phyloP scores from a whole-genome alignment of 37 sponge, comb jelly and placozoan species.

The Diacarnus erythraeanus region DNA sequence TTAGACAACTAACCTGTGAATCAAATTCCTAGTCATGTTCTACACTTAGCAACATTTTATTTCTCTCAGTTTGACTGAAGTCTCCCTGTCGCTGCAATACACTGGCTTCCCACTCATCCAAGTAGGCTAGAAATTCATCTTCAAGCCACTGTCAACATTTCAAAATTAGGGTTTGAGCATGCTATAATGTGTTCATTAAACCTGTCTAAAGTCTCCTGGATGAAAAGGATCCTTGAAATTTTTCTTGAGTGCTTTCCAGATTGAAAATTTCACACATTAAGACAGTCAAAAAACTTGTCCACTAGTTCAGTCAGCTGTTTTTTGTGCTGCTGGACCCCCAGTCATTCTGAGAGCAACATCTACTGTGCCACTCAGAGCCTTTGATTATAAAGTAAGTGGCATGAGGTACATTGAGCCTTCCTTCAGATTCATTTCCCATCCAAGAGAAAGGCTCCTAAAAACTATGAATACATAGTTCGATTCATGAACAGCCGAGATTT shows the following conservation, averaged over 20 bases:
- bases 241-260: not conserved
- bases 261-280: not conserved
- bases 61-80: not conserved
- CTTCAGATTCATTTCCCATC: too few relatives aligned
- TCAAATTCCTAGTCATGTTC: not conserved
- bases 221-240: not conserved
- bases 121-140: not conserved
- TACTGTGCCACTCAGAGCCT: too few relatives aligned
- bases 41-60: not conserved
- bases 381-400: too few relatives aligned
- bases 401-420: too few relatives aligned
- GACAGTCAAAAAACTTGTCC: not conserved
- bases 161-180: too few relatives aligned
- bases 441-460: too few relatives aligned
- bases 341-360: not conserved
- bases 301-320: not conserved
- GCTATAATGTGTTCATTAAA: too few relatives aligned
- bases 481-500: too few relatives aligned
- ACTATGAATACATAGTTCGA: too few relatives aligned
- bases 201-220: not conserved
- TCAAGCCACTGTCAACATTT: not conserved
- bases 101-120: not conserved
- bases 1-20: not conserved
- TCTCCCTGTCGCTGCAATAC: not conserved
- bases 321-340: not conserved